Evolutionary conservation across 2,113 vertebrate genomes (phyloP), one percentile per base, ranked within the genome.

Genomic region (Takifugu flavidus): DNA sequence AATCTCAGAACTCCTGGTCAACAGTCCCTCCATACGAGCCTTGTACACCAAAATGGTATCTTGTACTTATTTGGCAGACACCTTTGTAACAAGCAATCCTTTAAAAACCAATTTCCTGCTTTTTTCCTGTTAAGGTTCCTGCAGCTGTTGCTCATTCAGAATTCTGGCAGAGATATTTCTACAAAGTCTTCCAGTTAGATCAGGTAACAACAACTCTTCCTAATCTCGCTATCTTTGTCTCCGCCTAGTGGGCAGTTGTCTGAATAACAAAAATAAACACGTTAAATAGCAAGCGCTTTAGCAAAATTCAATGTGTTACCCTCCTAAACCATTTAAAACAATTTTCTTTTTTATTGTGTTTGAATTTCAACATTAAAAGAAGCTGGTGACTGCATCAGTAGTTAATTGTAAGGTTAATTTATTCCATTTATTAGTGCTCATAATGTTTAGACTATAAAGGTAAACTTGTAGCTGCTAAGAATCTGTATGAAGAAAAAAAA

Each of bases 151-250:
- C 95, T 61, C 97, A 98, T 72, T 86, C 91, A 0, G 97, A 99
- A 44, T 99, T 98, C 79, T 98, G 96, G 97, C 95, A 97, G 77
- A 92, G 96, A 12, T 99, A 99, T 88, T 99, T 99, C 90, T 98
- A 98, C 80, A 98, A 92, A 90, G 88, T 98, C 60, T 92, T 95
- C 87, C 93, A 96, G 68, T 78, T 99, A 83, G 92, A 96, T 74
- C 96, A 98, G 95, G 97, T 98, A 90, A 66, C 57, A 0, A 2
- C 8, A 2, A 26, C 0, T 1, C 50, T 29, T 51, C 3, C 29
- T 42, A 8, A 57, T n/a, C 25, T 0, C 3, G 6, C 46, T 43
- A 56, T 51, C 49, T 62, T 59, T n/a, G 42, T 43, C 34, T 67
- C 82, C 85, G 50, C 63, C 86, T 87, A 73, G 67, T 88, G 85